phyloP scores from a whole-genome alignment of 2,888 invertebrate species.

The Drosophila melanocephala region DNA sequence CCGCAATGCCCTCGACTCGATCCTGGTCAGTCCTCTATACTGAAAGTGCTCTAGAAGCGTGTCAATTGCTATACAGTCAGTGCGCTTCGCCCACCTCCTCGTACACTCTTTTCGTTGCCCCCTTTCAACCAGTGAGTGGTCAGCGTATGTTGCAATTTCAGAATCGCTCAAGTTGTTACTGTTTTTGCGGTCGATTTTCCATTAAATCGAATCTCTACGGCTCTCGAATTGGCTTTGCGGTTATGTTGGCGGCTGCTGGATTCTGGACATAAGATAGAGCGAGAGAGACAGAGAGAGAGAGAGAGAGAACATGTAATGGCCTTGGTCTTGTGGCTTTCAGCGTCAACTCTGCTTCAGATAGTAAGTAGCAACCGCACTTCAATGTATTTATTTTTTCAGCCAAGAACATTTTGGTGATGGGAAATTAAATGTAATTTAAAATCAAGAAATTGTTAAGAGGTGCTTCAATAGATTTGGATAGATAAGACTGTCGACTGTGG shows the following conservation, averaged over 20 bases:
- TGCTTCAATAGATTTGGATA: neutral
- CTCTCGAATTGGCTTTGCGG: conserved; percentile 78
- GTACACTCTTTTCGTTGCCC: conserved; percentile 1
- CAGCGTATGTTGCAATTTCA: conserved; percentile 62
- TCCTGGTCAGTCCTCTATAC: neutral
- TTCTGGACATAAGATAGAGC: conserved; percentile 6
- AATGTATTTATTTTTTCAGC: conserved; percentile 5
- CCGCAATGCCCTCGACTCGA: conserved; percentile 30
- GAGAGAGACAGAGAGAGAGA: neutral
- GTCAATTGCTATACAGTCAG: conserved; percentile 35
- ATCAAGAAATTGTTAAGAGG: neutral
- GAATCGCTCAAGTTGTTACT: conserved; percentile 74
- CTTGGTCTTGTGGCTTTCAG: conserved; percentile 38
- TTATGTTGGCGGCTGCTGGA: conserved; percentile 40
- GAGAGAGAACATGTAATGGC: conserved; percentile 27
- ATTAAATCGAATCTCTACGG: conserved; percentile 75
- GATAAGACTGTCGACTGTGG: neutral
- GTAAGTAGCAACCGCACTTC: conserved; percentile 16
- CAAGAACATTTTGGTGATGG: neutral
- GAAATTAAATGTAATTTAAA: neutral
- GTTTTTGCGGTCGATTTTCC: conserved; percentile 79
- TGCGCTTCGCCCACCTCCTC: neutral
- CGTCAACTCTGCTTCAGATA: conserved; percentile 23
- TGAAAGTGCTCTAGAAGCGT: conserved; percentile 40
- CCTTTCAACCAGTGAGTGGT: conserved; percentile 29